Evolutionary conservation across 2,888 invertebrate species (phyloP).

Genomic region (Deroplatys truncata): DNA sequence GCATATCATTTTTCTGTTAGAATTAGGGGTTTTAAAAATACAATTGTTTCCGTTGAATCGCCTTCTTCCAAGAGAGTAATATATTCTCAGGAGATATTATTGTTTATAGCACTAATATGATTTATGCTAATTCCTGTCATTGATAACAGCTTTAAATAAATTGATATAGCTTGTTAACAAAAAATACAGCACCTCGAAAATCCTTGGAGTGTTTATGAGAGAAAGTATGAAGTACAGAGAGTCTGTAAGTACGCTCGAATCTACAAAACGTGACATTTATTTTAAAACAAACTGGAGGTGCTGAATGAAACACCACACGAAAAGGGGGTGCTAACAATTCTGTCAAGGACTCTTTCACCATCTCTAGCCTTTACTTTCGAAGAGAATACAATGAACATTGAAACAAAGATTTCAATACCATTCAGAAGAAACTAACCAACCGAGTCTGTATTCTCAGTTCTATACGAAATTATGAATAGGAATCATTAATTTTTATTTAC

Average conservation of each 20-base stretch:
- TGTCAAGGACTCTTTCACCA: background rate
- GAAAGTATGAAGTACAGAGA: no score
- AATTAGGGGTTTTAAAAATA: no score
- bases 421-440: background rate
- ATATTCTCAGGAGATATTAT: no score
- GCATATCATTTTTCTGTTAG: no score
- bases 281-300: background rate
- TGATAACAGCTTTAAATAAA: no score
- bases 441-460: background rate
- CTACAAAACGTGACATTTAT: background rate
- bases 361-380: background rate
- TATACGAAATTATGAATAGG: background rate
- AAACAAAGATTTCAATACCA: background rate
- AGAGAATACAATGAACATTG: background rate
- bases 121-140: no score
- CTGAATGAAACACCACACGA: background rate
- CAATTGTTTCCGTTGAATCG: no score
- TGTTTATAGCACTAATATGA: no score
- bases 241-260: background rate
- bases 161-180: no score
- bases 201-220: no score
- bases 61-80: no score
- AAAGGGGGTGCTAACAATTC: background rate
- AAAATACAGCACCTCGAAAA: no score
- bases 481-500: background rate